phyloP scores from a whole-genome alignment of 2,797 vertebrate species.

The Eupleurogrammus muticus region DNA sequence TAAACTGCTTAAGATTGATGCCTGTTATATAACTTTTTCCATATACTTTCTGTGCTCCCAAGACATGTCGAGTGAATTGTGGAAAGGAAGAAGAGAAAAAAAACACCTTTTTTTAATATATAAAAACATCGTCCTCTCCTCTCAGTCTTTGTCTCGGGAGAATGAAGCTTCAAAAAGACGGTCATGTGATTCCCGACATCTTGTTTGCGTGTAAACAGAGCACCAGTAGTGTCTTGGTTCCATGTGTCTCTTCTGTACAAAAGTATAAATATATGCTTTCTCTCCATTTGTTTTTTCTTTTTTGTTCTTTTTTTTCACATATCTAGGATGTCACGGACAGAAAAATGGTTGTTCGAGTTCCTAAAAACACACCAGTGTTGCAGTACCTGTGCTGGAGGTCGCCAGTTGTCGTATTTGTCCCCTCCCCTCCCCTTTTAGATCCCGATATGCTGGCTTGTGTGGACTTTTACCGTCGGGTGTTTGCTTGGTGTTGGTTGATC shows the following conservation, averaged over 20 bases:
- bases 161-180: constrained; percentile 61
- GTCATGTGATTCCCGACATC: constrained; percentile 74
- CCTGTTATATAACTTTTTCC: constrained; percentile 77
- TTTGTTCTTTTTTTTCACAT: constrained; percentile 76
- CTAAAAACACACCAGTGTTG: constrained; percentile 77
- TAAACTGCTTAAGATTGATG: constrained; percentile 71
- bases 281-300: constrained; percentile 67
- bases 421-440: constrained; percentile 9
- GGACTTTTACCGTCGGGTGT: constrained; percentile 63
- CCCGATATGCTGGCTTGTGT: constrained; percentile 80
- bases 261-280: constrained; percentile 97
- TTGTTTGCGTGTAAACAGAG: constrained; percentile 89
- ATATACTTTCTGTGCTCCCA: constrained; percentile 82
- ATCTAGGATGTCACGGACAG: constrained; percentile 82
- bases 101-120: constrained; percentile 38
- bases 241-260: constrained; percentile 91
- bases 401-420: constrained; percentile 57
- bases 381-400: constrained; percentile 84
- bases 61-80: constrained; percentile 74
- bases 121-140: constrained; percentile 52
- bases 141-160: constrained; percentile 70
- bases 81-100: constrained; percentile 38
- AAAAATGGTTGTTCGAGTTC: constrained; percentile 79
- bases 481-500: constrained; percentile 86
- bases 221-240: constrained; percentile 93